Conservation (phyloP, 2,888 invertebrate genomes). For the Itoplectis maculator region DNA sequence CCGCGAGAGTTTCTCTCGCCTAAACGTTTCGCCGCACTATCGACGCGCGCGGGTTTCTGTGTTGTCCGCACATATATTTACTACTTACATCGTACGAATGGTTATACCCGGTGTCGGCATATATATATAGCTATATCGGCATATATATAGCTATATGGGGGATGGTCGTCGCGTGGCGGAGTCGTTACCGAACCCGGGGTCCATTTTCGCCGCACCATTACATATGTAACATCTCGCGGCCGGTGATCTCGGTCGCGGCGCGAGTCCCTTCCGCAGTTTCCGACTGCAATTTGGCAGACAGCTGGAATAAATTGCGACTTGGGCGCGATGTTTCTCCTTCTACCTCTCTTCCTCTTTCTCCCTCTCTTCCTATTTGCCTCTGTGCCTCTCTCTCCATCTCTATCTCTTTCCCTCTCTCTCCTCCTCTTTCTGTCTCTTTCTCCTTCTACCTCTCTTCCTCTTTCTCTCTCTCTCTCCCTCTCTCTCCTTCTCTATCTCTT, state of each 20-base stretch:
- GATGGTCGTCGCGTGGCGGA: neutral
- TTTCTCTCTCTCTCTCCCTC: neutral
- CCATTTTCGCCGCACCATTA: constrained; percentile 4
- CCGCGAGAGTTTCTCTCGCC: no score
- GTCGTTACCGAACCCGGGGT: constrained; percentile 3
- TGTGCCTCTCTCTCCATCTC: neutral
- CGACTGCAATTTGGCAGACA: constrained; percentile 27
- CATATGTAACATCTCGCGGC: constrained; percentile 13
- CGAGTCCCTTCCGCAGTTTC: neutral
- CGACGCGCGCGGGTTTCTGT: no score
- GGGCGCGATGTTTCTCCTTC: neutral
- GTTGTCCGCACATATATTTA: no score
- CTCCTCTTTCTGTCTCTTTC: neutral
- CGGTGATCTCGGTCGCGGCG: neutral
- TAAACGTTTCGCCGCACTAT: no score
- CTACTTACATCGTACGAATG: no score
- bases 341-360: neutral
- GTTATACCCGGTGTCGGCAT: neutral
- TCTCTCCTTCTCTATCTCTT: neutral
- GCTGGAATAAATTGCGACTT: constrained; percentile 11
- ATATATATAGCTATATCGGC: neutral
- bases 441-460: neutral
- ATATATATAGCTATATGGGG: neutral
- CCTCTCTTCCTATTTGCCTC: neutral
- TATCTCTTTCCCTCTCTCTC: neutral